Base-by-base conservation (phyloP, 2,888 invertebrate genomes). In the Litoditis marina region DNA sequence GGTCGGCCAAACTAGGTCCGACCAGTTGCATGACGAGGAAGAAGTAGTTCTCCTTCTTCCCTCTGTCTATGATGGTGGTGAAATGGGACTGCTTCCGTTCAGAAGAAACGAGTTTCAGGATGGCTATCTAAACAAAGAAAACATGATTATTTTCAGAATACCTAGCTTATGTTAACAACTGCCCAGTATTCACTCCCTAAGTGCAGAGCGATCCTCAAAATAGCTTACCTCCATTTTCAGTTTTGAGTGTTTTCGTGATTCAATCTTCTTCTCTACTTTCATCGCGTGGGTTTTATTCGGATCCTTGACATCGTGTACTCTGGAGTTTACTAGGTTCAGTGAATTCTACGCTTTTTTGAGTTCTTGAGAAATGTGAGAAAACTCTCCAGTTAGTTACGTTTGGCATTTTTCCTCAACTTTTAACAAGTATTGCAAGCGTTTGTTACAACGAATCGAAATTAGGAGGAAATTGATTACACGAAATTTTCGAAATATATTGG, bases 181-280 rank as follows among this genome's bases (percentile, higher is more conserved):
- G n/a, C n/a, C n/a, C n/a, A n/a, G n/a, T n/a, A n/a, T n/a, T n/a
- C n/a, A n/a, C n/a, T n/a, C n/a, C n/a, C n/a, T n/a, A n/a, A n/a
- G n/a, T n/a, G n/a, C n/a, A n/a, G n/a, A n/a, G n/a, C n/a, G n/a
- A n/a, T n/a, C n/a, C n/a, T n/a, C n/a, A n/a, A n/a, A n/a, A n/a
- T n/a, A n/a, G n/a, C n/a, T n/a, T n/a, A 75, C 67, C 67, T 78
- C 78, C 78, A 78, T 78, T 55, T 78, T 51, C 25, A 60, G 46
- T 31, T 60, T 60, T 27, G 42, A 44, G 42, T 60, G 28, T 5
- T 42, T 31, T 39, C 60, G 8, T 11, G 52, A 44, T 28, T 70
- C 71, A 22, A 70, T 39, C 58, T 79, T 79, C 63, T 68, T 72
- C 60, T 79, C 79, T 27, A 79, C 71, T 47, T 79, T 79, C 77